These are phyloP conservation scores for Lamprotornis superbus DNA, from an alignment of 2,113 vertebrate genomes.

Conservation along the genomic window DNA sequence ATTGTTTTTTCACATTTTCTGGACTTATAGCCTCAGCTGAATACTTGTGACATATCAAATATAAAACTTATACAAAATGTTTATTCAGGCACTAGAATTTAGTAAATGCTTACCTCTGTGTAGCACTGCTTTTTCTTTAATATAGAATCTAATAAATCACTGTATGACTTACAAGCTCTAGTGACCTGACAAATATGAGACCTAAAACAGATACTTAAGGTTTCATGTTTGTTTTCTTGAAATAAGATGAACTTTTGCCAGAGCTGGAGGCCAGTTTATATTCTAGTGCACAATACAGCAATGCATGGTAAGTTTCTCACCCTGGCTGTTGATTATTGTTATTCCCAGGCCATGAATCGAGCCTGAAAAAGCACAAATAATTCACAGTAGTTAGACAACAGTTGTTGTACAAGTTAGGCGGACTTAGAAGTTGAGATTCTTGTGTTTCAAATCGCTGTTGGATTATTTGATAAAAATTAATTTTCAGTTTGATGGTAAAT, in stretches of 20 bases:
- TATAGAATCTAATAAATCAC: background rate
- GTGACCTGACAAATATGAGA: background rate
- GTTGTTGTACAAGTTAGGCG: background rate
- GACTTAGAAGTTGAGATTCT: background rate
- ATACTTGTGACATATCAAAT: background rate
- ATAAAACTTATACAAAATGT: background rate
- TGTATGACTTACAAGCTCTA: background rate
- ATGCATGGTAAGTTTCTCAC: background rate
- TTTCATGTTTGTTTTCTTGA: background rate
- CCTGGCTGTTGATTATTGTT: background rate
- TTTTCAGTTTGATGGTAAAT: background rate
- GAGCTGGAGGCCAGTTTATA: background rate
- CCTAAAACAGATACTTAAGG: background rate
- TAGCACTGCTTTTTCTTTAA: background rate
- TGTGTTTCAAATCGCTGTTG: background rate
- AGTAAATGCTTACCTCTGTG: background rate
- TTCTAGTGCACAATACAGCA: background rate
- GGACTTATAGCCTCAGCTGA: background rate
- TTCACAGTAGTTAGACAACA: background rate
- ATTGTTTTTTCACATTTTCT: background rate
- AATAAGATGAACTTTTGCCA: background rate
- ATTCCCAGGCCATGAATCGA: background rate
- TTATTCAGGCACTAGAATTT: background rate
- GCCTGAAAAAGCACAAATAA: background rate
- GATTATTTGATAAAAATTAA: background rate